A percentile compares a stretch with the other conserved stretches of the same genome.
These are phyloP conservation scores for Holacanthus passer DNA, from an alignment of 2,113 vertebrate species.

Conservation along the genomic window DNA sequence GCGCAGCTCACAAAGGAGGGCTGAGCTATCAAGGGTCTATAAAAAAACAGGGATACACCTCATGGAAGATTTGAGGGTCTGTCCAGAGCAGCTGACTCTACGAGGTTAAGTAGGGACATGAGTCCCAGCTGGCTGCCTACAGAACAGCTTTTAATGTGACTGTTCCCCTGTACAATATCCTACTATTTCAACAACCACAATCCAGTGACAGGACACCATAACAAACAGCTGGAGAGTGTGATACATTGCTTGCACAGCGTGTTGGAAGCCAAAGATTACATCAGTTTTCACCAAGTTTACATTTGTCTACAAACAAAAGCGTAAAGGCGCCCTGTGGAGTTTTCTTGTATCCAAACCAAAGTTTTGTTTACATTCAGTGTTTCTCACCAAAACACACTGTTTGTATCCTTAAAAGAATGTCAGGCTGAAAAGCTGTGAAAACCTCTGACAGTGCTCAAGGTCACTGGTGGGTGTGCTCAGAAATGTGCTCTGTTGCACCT, in stretches of 20 bases:
- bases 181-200: neutral
- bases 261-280: neutral
- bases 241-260: neutral
- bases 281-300: neutral
- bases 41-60: neutral
- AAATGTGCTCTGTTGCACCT: neutral
- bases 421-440: neutral
- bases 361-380: neutral
- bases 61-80: constrained; percentile 3
- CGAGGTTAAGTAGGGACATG: neutral
- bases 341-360: neutral
- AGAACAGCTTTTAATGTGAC: neutral
- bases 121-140: neutral
- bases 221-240: neutral
- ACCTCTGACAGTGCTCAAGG: neutral
- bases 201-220: neutral
- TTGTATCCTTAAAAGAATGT: neutral
- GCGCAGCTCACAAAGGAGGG: neutral
- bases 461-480: neutral
- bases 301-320: neutral
- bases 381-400: neutral
- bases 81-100: constrained; percentile 47
- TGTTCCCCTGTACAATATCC: neutral
- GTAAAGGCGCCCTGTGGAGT: neutral
- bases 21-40: neutral